phyloP scores from a whole-genome alignment of 1,140 invertebrate genomes.

The Periplaneta americana region DNA sequence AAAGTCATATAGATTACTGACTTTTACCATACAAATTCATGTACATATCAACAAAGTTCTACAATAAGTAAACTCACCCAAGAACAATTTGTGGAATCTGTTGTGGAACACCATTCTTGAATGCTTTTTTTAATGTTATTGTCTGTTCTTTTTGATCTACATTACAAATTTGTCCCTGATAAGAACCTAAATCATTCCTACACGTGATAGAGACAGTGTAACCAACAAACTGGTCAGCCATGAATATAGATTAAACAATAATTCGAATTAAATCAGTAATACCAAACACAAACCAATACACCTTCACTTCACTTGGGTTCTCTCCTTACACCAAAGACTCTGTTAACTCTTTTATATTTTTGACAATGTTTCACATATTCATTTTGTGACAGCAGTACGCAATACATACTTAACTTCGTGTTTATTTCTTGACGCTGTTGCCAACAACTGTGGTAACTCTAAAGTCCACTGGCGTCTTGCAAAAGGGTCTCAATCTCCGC shows the following conservation, averaged over 20 bases:
- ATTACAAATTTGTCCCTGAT: constrained; percentile 72
- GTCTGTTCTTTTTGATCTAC: constrained; percentile 55
- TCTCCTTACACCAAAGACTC: no score
- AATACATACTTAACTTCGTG: neutral
- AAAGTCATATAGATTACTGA: no score
- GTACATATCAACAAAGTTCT: no score
- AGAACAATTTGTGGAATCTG: constrained; percentile 50
- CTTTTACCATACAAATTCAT: no score
- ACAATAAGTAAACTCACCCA: constrained; percentile 39
- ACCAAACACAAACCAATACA: neutral
- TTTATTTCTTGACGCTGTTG: neutral
- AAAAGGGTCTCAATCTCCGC: no score
- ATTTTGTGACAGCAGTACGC: neutral
- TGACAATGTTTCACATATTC: neutral
- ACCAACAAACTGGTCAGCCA: constrained; percentile 63
- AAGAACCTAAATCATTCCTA: constrained; percentile 56
- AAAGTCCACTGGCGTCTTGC: no score
- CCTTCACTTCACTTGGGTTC: neutral
- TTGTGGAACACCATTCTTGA: constrained; percentile 72
- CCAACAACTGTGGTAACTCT: no score
- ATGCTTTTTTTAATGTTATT: constrained; percentile 70
- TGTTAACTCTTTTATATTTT: neutral
- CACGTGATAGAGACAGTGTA: constrained; percentile 75
- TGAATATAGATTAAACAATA: no score
- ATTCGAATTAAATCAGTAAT: no score